Conservation (phyloP, 2,113 vertebrate species). For the Sylvietta virens region DNA sequence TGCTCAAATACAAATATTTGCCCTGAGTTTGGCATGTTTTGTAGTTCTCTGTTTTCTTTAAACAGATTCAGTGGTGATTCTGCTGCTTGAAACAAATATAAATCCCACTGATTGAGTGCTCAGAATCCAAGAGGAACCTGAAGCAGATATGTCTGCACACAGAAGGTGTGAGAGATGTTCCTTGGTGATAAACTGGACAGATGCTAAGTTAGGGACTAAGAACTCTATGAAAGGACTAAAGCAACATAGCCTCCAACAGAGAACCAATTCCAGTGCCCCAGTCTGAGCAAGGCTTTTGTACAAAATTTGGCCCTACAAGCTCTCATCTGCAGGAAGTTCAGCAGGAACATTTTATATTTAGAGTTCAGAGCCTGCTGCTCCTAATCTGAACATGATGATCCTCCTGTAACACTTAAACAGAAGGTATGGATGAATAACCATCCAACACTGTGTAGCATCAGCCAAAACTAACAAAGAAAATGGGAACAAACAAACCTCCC, state of each 20-base stretch:
- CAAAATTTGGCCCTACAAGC: not conserved
- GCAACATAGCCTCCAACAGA: not conserved
- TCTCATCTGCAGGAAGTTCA: not conserved
- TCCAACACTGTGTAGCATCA: not conserved
- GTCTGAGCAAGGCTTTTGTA: not conserved
- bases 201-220: not conserved
- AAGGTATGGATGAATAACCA: not conserved
- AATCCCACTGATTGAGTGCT: not conserved
- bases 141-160: not conserved
- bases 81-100: not conserved
- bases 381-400: not conserved
- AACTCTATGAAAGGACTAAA: not conserved
- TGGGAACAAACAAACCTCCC: not conserved
- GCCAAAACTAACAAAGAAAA: not conserved
- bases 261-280: accelerated
- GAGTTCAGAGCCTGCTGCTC: not conserved
- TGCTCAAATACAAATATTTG: not conserved
- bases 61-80: not conserved
- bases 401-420: not conserved
- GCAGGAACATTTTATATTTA: not conserved
- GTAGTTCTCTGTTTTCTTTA: not conserved
- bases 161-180: not conserved
- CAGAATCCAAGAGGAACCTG: not conserved
- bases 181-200: not conserved
- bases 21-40: not conserved